These are phyloP conservation scores for Gorsachius magnificus DNA, from an alignment of 2,797 vertebrate species.

Conservation along the genomic window DNA sequence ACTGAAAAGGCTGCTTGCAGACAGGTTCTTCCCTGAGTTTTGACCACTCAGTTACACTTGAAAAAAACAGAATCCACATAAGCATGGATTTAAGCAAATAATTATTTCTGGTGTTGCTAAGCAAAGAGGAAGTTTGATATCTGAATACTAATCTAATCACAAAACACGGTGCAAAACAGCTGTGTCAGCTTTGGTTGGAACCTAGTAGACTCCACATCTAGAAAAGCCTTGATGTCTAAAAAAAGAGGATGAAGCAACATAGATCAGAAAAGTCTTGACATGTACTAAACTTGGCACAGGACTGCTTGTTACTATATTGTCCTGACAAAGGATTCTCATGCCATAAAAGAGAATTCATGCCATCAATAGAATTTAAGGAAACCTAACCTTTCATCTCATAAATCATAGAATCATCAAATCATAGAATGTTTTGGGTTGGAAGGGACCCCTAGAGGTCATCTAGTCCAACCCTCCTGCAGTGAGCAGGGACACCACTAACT, in stretches of 20 bases:
- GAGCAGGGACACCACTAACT: too few relatives aligned
- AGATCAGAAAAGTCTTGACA: not conserved
- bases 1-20: constrained; percentile 86
- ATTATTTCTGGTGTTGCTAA: constrained; percentile 85
- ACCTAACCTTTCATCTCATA: not conserved
- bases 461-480: too few relatives aligned
- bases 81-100: constrained; percentile 84
- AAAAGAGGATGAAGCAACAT: constrained; percentile 22
- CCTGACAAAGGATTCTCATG: not conserved
- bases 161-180: constrained; percentile 70
- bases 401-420: too few relatives aligned
- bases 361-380: not conserved
- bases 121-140: constrained; percentile 88
- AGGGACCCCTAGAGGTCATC: too few relatives aligned
- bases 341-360: not conserved
- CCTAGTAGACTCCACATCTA: constrained; percentile 77
- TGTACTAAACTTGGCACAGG: not conserved
- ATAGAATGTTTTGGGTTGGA: too few relatives aligned
- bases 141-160: constrained; percentile 80
- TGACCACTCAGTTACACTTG: constrained; percentile 86
- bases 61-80: constrained; percentile 85
- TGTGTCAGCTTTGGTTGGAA: constrained; percentile 60
- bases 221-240: constrained; percentile 77
- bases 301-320: not conserved
- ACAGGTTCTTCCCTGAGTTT: constrained; percentile 89